Evolutionary conservation across 2,797 vertebrate genomes (phyloP), one percentile per base, ranked within the genome.

Genomic region (Lates japonicus): DNA sequence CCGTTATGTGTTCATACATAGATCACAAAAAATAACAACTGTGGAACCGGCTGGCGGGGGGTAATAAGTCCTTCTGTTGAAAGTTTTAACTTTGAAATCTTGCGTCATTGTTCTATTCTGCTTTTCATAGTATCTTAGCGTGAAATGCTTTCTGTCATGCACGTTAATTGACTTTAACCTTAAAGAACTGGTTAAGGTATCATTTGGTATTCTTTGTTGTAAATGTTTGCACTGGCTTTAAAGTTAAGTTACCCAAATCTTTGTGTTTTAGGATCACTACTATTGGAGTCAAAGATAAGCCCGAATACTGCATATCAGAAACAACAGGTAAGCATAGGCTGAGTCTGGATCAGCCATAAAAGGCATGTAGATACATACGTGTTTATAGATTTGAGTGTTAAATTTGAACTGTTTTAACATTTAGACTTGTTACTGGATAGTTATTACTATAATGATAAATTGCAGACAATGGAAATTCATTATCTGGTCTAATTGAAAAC

Each of bases 291-390:
- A 60, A 99, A 99, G 95, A 99, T 99, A 94, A 99, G 98, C 90
- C 97, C 98, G 66, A 99, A 98, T 90, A 99, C 98, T 74, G 98
- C 98, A 76, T 99, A 99, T 97, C 98, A 99, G 91, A 99, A 99
- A 95, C 98, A 99, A 92, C 98, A 99, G 96, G 98, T 97, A 96
- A 96, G 96, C 73, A 12, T 14, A 20, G 19, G 29, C 69, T 19
- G 2, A 64, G 12, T 49, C 14, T 74, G 41, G 20, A 46, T 12
- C 7, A 22, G n/a, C 4, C 8, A 31, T 14, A 42, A 5, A 39
- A 33, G 9, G 1, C 44, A 22, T 49, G 3, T 1, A 12, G 1
- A 17, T 20, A 13, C 17, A 48, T 6, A 37, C 0, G 2, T 0
- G 7, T 10, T 29, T 29, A 29, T 25, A 3, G 3, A 17, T n/a